phyloP scores from a whole-genome alignment of 2,888 invertebrate genomes.

The Caenorhabditis becei region DNA sequence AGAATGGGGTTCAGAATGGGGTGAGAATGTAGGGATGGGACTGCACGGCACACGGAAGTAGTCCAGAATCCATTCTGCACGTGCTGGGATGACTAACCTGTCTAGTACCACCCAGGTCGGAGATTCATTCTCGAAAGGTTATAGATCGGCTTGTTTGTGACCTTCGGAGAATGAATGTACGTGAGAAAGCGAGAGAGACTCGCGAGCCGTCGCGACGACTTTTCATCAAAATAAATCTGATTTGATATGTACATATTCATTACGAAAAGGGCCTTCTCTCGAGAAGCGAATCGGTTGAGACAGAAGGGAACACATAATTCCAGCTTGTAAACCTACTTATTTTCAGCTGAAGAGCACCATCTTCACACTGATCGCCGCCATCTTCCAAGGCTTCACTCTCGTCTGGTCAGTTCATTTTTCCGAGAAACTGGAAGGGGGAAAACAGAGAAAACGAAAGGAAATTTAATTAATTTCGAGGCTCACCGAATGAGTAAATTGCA shows the following conservation, averaged over 20 bases:
- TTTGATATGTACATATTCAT: constrained; percentile 57
- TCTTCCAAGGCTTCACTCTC: constrained; percentile 75
- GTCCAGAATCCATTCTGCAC: not conserved
- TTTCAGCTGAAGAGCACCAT: constrained; percentile 78
- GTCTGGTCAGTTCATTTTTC: constrained; percentile 71
- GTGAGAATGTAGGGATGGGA: constrained; percentile 17
- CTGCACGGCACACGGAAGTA: not conserved
- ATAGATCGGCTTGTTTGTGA: constrained; percentile 7
- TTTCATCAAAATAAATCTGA: constrained; percentile 53
- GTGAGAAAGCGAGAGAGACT: constrained; percentile 31
- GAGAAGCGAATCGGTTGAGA: not conserved
- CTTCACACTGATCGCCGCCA: constrained; percentile 74
- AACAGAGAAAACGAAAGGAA: constrained; percentile 21
- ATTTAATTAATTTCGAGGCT: constrained; percentile 50
- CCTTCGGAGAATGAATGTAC: constrained; percentile 41
- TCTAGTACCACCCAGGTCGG: not conserved
- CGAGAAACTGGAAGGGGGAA: constrained; percentile 9
- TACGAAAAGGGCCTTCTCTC: constrained; percentile 1
- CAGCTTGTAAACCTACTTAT: constrained; percentile 13
- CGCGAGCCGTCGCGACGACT: constrained; percentile 35
- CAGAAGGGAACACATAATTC: not conserved
- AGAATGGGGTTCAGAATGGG: constrained; percentile 40
- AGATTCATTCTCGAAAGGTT: constrained; percentile 10
- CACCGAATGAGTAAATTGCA: constrained; percentile 51
- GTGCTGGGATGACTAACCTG: not conserved